Conservation (phyloP, 2,113 vertebrate genomes). For the Proteles cristata region DNA sequence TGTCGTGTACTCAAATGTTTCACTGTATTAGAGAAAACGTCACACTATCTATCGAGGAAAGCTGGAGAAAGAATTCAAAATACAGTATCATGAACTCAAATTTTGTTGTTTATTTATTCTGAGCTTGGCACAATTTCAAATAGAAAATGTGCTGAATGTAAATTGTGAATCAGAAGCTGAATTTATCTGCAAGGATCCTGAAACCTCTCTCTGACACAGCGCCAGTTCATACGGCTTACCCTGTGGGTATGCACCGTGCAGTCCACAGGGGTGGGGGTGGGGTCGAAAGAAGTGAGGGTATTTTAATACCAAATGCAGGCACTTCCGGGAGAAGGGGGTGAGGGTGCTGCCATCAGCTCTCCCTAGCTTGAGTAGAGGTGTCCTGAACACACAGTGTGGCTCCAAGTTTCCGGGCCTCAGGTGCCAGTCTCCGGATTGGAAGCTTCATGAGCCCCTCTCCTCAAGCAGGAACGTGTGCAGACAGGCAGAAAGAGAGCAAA, state of each 20-base stretch:
- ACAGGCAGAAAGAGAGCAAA: neutral
- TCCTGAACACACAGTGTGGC: neutral
- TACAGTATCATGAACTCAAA: constrained; percentile 79
- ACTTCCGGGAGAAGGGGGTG: neutral
- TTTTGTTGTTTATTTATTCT: constrained; percentile 72
- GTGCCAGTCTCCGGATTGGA: neutral
- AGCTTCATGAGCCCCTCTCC: neutral
- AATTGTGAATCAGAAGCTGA: neutral
- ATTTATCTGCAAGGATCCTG: constrained; percentile 17
- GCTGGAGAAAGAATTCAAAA: constrained; percentile 78
- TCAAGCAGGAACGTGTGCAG: neutral
- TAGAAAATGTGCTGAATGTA: neutral
- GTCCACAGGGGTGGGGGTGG: neutral
- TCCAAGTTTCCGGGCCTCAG: neutral
- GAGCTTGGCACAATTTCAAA: constrained; percentile 55
- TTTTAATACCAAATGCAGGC: neutral
- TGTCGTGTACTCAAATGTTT: constrained; percentile 74
- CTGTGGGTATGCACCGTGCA: accelerated
- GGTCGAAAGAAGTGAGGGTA: too few species aligned
- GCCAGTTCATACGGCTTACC: neutral
- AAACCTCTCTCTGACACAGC: constrained; percentile 24
- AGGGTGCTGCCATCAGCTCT: neutral
- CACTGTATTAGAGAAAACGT: constrained; percentile 71
- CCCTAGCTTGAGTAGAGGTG: neutral
- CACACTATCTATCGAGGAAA: constrained; percentile 75